Percentiles rank a stretch among this genome's conserved stretches.
Evolutionary conservation across 2,888 invertebrate species (phyloP).

Genomic region (Polymixis lichenea): DNA sequence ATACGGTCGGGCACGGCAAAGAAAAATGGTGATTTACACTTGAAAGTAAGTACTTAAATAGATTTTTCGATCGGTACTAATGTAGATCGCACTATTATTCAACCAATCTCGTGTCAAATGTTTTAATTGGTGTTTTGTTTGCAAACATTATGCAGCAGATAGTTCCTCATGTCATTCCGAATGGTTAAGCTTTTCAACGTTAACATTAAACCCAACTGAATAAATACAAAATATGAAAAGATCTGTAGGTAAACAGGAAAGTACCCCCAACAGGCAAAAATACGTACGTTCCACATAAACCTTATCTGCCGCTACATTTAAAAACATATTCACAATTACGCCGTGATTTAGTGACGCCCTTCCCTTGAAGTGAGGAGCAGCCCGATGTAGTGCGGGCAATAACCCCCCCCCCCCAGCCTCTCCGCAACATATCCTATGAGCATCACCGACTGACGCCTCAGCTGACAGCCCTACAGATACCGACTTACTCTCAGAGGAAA

Average conservation of each 20-base stretch:
- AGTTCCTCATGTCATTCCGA: neutral
- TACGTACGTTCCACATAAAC: constrained; percentile 31
- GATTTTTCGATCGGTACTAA: no score
- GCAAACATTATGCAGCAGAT: neutral
- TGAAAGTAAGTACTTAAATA: neutral
- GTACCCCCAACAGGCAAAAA: neutral
- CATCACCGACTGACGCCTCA: constrained; percentile 72
- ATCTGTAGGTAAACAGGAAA: constrained; percentile 24
- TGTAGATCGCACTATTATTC: neutral
- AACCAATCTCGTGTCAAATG: neutral
- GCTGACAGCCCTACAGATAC: constrained; percentile 78
- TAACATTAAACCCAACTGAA: neutral
- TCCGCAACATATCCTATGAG: constrained; percentile 63
- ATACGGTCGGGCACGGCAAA: neutral
- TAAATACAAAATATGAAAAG: neutral
- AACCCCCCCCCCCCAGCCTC: neutral
- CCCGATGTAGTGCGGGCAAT: constrained; percentile 1
- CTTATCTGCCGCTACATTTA: constrained; percentile 53
- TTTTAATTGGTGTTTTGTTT: neutral
- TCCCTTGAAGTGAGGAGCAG: constrained; percentile 25
- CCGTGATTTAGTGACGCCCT: constrained; percentile 49
- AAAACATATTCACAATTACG: constrained; percentile 59
- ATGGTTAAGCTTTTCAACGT: neutral
- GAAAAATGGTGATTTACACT: neutral
- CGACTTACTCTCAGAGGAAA: constrained; percentile 79